phyloP scores from a whole-genome alignment of 2,888 invertebrate genomes.

The Craniophora ligustri region DNA sequence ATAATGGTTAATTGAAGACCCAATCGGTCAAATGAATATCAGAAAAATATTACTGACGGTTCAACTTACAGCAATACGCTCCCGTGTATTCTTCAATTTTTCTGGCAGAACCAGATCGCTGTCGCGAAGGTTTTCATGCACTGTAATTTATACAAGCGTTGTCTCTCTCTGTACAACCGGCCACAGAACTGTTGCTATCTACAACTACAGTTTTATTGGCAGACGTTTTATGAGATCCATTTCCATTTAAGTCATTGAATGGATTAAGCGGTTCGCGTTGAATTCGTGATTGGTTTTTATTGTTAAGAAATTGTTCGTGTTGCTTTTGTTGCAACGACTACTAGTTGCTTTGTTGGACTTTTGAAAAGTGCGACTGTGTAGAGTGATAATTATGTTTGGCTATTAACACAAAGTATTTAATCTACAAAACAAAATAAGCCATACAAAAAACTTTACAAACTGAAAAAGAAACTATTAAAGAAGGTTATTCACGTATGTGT shows the following conservation, averaged over 20 bases:
- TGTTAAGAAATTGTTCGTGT: background rate
- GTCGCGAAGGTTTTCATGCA: slow-evolving; percentile 68
- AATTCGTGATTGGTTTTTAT: slow-evolving; percentile 24
- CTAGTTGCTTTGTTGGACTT: too few relatives aligned
- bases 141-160: slow-evolving; percentile 69
- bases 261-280: slow-evolving; percentile 33
- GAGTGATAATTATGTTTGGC: background rate
- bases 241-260: slow-evolving; percentile 37
- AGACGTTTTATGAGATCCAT: slow-evolving; percentile 39
- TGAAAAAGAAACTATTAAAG: background rate
- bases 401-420: too few relatives aligned
- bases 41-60: too few relatives aligned
- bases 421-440: too few relatives aligned
- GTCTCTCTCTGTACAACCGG: slow-evolving; percentile 58
- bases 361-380: background rate
- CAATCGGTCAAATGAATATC: too few relatives aligned
- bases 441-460: too few relatives aligned
- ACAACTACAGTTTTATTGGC: slow-evolving; percentile 44
- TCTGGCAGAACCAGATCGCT: slow-evolving; percentile 69
- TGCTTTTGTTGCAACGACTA: background rate
- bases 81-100: slow-evolving; percentile 46
- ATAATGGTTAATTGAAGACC: too few relatives aligned
- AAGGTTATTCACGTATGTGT: too few relatives aligned
- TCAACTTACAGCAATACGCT: too few relatives aligned
- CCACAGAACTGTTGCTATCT: slow-evolving; percentile 67